These are phyloP conservation scores for Tiliacea citrago DNA, from an alignment of 2,888 invertebrate species.

Conservation along the genomic window DNA sequence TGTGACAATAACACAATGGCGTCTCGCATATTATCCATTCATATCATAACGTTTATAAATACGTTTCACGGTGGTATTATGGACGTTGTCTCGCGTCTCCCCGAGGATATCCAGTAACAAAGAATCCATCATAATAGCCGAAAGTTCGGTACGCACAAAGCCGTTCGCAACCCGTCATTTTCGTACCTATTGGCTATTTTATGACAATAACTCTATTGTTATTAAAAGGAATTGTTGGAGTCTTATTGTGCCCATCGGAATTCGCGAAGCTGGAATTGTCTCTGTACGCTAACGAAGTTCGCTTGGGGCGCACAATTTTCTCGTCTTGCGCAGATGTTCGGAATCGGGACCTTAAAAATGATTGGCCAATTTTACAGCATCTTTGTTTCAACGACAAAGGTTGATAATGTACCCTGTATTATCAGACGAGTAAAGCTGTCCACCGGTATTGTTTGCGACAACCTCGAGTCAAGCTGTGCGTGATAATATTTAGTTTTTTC, in stretches of 20 bases:
- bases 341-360: conserved; percentile 64
- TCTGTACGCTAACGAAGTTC: conserved; percentile 84
- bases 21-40: conserved; percentile 88
- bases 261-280: conserved; percentile 90
- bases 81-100: conserved; percentile 83
- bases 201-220: conserved; percentile 88
- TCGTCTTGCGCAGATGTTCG: conserved; percentile 66
- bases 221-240: conserved; percentile 78
- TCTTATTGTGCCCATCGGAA: conserved; percentile 82
- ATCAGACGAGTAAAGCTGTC: conserved; percentile 58
- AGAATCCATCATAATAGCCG: conserved; percentile 85
- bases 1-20: conserved; percentile 79
- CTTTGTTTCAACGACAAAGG: conserved; percentile 68
- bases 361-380: conserved; percentile 64
- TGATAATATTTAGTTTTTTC: conserved; percentile 88
- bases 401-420: conserved; percentile 59
- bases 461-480: conserved; percentile 83
- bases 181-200: conserved; percentile 90
- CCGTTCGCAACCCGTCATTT: conserved; percentile 89
- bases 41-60: conserved; percentile 90
- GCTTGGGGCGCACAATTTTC: conserved; percentile 72
- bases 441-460: conserved; percentile 75
- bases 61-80: conserved; percentile 87
- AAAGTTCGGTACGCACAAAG: conserved; percentile 85
- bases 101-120: conserved; percentile 87